phyloP scores from a whole-genome alignment of 2,797 vertebrate genomes.

The Pangasius macronema region DNA sequence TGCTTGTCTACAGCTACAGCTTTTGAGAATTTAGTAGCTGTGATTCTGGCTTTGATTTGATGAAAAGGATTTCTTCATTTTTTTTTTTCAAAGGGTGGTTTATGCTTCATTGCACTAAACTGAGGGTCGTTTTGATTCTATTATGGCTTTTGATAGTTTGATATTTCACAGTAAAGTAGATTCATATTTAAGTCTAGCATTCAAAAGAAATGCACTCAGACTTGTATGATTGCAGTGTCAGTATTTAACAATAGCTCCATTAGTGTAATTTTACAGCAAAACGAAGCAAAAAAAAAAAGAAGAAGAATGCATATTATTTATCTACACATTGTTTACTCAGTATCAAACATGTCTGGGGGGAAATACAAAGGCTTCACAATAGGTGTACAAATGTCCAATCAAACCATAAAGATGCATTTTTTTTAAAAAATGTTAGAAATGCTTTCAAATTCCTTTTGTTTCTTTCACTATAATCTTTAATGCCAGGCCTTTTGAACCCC shows the following conservation, averaged over 20 bases:
- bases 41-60: slow-evolving; percentile 38
- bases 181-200: background rate
- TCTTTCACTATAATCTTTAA: slow-evolving; percentile 16
- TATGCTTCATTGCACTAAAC: slow-evolving; percentile 30
- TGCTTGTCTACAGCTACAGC: slow-evolving; percentile 47
- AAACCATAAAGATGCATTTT: background rate
- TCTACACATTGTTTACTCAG: background rate
- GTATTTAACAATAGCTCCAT: slow-evolving; percentile 6
- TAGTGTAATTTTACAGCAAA: background rate
- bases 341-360: background rate
- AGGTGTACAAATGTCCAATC: slow-evolving; percentile 21
- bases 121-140: slow-evolving; percentile 29
- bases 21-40: slow-evolving; percentile 29
- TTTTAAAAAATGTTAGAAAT: background rate
- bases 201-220: slow-evolving; percentile 23
- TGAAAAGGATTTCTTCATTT: slow-evolving; percentile 27
- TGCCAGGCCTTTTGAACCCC: background rate
- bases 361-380: background rate
- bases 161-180: slow-evolving; percentile 17
- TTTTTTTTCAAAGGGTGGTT: slow-evolving; percentile 33
- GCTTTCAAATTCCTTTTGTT: background rate
- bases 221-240: slow-evolving; percentile 9
- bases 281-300: background rate
- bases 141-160: slow-evolving; percentile 32
- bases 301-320: background rate